These are phyloP conservation scores for Myotis vivesi DNA, from an alignment of 2,797 vertebrate species.

Conservation along the genomic window DNA sequence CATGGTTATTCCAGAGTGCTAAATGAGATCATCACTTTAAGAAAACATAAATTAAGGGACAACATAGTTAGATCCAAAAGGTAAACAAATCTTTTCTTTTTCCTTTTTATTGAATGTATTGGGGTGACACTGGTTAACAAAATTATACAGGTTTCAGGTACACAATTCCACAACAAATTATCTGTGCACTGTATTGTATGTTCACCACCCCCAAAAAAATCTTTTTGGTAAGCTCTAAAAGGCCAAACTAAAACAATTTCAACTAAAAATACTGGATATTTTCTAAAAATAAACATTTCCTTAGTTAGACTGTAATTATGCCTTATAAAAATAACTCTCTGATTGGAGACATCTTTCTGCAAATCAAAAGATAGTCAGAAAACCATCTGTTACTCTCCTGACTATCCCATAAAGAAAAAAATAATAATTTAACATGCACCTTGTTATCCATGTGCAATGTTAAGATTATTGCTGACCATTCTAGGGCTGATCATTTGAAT, in stretches of 20 bases:
- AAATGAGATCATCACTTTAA: neutral
- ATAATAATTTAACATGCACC: neutral
- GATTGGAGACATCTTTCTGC: neutral
- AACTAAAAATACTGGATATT: constrained; percentile 16
- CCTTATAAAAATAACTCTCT: neutral
- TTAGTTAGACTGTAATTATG: neutral
- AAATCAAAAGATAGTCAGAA: neutral
- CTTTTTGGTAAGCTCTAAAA: neutral
- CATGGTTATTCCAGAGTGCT: constrained; percentile 12
- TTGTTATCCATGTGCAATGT: neutral
- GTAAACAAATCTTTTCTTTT: constrained; percentile 18
- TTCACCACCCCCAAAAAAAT: neutral
- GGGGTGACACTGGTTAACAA: neutral
- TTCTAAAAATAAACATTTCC: constrained; percentile 11
- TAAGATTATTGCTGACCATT: neutral
- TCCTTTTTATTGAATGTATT: neutral
- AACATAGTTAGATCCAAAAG: constrained; percentile 1
- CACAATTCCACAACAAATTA: neutral
- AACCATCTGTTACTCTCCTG: neutral
- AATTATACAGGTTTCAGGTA: neutral
- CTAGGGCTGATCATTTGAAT: constrained; percentile 2
- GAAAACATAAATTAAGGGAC: constrained; percentile 31
- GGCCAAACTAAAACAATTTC: constrained; percentile 37
- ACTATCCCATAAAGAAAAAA: neutral
- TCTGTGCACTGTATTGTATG: neutral